phyloP scores from a whole-genome alignment of 2,797 vertebrate genomes.

The Balearica regulorum region DNA sequence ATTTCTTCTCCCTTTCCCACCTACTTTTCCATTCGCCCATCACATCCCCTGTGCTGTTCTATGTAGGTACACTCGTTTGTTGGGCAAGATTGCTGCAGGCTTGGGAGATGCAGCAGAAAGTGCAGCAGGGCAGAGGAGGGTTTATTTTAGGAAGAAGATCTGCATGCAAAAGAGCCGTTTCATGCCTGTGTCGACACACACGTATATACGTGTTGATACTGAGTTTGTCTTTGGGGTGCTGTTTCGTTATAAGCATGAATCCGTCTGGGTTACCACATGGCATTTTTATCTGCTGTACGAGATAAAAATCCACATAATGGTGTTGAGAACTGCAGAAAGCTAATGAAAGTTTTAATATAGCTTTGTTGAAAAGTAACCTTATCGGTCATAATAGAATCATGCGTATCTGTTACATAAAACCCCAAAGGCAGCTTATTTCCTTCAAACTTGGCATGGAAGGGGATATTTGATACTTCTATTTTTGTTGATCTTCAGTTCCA shows the following conservation, averaged over 20 bases:
- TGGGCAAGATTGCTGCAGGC: not conserved
- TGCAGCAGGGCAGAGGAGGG: rapidly evolving
- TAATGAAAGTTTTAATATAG: conserved; percentile 51
- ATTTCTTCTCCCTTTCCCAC: not conserved
- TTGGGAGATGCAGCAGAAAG: not conserved
- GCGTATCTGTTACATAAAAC: not conserved
- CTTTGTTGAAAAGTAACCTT: conserved; percentile 52
- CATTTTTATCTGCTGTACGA: conserved; percentile 1
- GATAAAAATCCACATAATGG: not conserved
- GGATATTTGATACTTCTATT: conserved; percentile 28
- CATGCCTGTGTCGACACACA: not conserved
- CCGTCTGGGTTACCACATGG: not conserved
- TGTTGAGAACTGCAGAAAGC: conserved; percentile 18
- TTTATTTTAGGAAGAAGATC: not conserved
- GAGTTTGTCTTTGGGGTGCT: not conserved
- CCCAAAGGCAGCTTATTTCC: not conserved
- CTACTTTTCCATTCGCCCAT: not conserved
- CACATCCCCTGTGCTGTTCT: not conserved
- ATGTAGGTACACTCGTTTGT: not conserved
- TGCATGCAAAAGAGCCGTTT: not conserved
- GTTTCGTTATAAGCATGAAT: not conserved
- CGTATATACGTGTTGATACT: not conserved
- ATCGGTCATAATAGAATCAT: not conserved
- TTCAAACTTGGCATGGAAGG: not conserved
- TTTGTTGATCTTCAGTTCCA: conserved; percentile 24